Base-by-base conservation (phyloP, 2,113 vertebrate species). In the Gopherus flavomarginatus region DNA sequence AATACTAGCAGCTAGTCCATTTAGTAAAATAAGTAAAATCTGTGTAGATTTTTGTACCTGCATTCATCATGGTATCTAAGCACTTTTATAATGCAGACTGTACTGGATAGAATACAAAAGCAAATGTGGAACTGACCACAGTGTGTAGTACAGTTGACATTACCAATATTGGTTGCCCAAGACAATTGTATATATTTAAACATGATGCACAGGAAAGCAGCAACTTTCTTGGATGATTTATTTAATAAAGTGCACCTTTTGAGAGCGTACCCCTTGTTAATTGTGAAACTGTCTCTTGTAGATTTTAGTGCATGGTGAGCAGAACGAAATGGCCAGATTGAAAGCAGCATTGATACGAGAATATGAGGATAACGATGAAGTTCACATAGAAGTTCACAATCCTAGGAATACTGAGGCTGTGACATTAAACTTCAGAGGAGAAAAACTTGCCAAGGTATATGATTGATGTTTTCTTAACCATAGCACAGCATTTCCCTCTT, bases 261-360 rank as follows among this genome's bases (percentile, higher is more conserved):
- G 83, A 52, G 22, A 27, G 26, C 26, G 17, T 69, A 54, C 12
- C 5, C 79, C 22, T 26, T 94, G 14, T 57, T 26, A 56, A 31
- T 24, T 80, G 27, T 31, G 31, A n/a, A 38, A 42, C 52, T 84
- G 85, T 53, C 11, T 91, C 5, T 2, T 85, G 0, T 13, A 99
- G 99, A 99, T 99, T 89, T 97, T 99, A 96, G 99, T 99, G 78
- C 99, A 99, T 0, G 99, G 99, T 11, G 99, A 99, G 96, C 99
- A 99, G 98, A 99, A 99, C 6, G 99, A 99, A 98, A 99, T 99
- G 99, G 99, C 99, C 75, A 99, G 99, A 8, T 97, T 99, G 96
- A 99, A 99, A 97, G 99, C 99, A 27, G 99, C 99, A 3, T 96
- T 99, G 96, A 99, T 99, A 96, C 98, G 99, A 7, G 99, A 99